These are phyloP conservation scores for Podocnemis expansa DNA, from an alignment of 2,113 vertebrate species.

Conservation along the genomic window DNA sequence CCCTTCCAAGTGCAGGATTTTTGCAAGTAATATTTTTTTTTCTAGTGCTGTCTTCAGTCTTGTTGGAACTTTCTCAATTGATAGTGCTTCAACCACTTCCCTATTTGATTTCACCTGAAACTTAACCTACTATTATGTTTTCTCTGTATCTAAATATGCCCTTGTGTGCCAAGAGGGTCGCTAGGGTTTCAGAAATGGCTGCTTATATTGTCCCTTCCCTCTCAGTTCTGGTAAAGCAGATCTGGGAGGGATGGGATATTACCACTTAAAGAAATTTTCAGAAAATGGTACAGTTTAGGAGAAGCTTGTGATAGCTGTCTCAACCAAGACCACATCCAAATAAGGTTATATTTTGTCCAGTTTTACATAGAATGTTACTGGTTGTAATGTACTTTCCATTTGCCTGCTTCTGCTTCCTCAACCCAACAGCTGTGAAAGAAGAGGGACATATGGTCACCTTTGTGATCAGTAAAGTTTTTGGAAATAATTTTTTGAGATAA, in stretches of 20 bases:
- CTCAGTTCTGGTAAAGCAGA: background rate
- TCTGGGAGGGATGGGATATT: background rate
- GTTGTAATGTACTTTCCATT: background rate
- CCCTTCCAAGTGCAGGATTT: background rate
- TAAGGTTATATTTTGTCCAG: background rate
- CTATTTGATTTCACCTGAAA: background rate
- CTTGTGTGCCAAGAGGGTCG: background rate
- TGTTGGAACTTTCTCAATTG: background rate
- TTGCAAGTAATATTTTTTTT: background rate
- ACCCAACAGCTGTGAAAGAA: background rate
- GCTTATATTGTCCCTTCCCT: background rate
- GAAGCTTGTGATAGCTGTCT: background rate
- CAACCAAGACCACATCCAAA: background rate
- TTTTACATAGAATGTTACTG: background rate
- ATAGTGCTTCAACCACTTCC: background rate
- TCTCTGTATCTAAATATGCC: background rate
- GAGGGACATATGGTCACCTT: constrained; percentile 18
- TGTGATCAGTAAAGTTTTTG: constrained; percentile 15
- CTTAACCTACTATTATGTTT: background rate
- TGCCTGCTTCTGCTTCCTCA: background rate
- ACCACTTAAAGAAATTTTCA: background rate
- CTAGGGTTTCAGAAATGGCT: background rate
- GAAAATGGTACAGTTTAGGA: background rate
- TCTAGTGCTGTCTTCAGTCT: background rate
- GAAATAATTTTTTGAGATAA: constrained; percentile 24